Conservation (phyloP, 2,888 invertebrate species). For the Actias luna region DNA sequence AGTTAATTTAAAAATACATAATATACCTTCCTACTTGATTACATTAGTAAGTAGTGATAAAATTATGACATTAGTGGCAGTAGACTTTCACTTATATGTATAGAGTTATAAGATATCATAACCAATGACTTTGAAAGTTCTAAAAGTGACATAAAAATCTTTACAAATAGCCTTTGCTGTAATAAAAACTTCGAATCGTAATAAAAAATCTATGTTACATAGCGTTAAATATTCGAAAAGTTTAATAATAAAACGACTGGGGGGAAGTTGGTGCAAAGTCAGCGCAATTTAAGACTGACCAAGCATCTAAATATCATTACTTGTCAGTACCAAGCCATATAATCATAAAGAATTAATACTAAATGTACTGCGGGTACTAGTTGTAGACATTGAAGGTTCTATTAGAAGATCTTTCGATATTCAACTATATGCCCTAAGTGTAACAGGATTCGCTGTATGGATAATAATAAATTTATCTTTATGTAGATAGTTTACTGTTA, state of each 20-base stretch:
- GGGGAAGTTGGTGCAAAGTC: slow-evolving; percentile 42
- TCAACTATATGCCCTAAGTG: too few species aligned
- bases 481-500: too few species aligned
- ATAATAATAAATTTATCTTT: too few species aligned
- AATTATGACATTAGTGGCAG: slow-evolving; percentile 22
- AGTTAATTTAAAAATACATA: not conserved
- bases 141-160: slow-evolving; percentile 65
- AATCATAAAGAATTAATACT: too few species aligned
- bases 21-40: too few species aligned
- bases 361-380: too few species aligned
- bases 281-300: not conserved
- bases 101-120: slow-evolving; percentile 52
- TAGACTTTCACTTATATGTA: slow-evolving; percentile 36
- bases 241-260: slow-evolving; percentile 61
- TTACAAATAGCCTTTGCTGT: slow-evolving; percentile 59
- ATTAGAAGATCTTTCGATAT: too few species aligned
- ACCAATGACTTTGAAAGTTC: slow-evolving; percentile 56
- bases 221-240: slow-evolving; percentile 68
- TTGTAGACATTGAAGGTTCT: too few species aligned
- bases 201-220: slow-evolving; percentile 67
- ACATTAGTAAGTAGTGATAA: not conserved
- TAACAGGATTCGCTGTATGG: too few species aligned
- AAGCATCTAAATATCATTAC: not conserved
- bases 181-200: slow-evolving; percentile 70
- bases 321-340: not conserved